Evolutionary conservation across 53 echinoderm and acorn worm species (phyloP), one percentile per base, ranked within the genome.

Genomic region (Crossaster papposus): DNA sequence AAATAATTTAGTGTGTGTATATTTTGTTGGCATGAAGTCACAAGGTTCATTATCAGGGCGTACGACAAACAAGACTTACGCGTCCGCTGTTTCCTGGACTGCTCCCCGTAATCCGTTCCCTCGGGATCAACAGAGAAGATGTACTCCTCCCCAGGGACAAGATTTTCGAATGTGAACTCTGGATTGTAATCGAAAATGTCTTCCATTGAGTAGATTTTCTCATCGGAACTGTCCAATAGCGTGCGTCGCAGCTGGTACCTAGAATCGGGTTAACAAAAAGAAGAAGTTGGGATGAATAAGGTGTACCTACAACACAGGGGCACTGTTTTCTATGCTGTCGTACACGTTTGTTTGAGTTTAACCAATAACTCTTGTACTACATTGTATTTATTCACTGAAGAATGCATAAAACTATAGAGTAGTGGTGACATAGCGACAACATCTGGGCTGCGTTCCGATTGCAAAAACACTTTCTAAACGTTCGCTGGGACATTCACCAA

Each of bases 21-120:
- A 44, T 44, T 44, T 44, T 44, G 5, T 44, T 44, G 5, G 44
- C 44, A 44, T 44, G 44, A 44, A 44, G 44, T 7, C 44, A 44
- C 44, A 44, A 7, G 44, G 44, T 44, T 68, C 68, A 64, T 3
- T 3, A 68, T 68, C 68, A 68, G 68, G 28, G 2, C 17, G 17
- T 11, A 17, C 17, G 62, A 18, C 62, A 68, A 23, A 0, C 28
- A 26, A 14, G 55, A 23, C 77, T 75, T 72, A 87, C 87, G 75
- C n/a, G 87, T 87, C 36, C 87, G 77, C 26, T 87, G 87, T 55
- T 87, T 77, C 76, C 87, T 87, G 36, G 87, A 87, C 36, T 77
- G 75, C 24, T 87, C 76, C 31, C 14, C 72, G 3, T 72, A 84
- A n/a, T 7, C 62, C 0, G 37, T 15, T 22, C 72, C 51, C 33